phyloP scores from a whole-genome alignment of 2,797 vertebrate genomes.

The Channa striata region DNA sequence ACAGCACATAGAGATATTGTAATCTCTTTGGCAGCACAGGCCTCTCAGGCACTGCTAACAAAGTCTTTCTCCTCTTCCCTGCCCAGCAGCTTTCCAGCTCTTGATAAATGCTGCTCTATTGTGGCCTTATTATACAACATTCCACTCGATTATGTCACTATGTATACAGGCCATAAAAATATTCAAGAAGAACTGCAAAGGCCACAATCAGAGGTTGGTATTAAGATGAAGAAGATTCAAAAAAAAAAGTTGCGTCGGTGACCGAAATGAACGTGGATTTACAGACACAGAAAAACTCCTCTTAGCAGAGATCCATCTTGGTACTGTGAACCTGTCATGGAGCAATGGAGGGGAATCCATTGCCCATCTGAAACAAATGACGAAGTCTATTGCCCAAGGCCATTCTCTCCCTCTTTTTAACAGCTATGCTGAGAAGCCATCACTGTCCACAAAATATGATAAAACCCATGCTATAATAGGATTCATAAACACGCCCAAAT shows the following conservation, averaged over 20 bases:
- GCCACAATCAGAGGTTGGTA: constrained; percentile 49
- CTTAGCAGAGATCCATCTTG: constrained; percentile 83
- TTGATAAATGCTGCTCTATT: constrained; percentile 58
- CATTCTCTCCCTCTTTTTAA: constrained; percentile 84
- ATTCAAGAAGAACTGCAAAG: constrained; percentile 25
- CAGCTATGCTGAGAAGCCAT: constrained; percentile 90
- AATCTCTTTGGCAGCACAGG: constrained; percentile 45
- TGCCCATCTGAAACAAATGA: constrained; percentile 89
- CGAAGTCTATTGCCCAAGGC: constrained; percentile 92
- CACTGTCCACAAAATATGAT: constrained; percentile 93
- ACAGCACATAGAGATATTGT: constrained; percentile 38
- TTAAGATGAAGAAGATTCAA: constrained; percentile 3
- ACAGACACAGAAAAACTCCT: constrained; percentile 83
- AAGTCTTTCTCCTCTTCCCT: constrained; percentile 55
- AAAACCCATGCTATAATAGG: constrained; percentile 95
- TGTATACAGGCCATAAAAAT: constrained; percentile 42
- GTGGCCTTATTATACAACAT: constrained; percentile 61
- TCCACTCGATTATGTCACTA: constrained; percentile 57
- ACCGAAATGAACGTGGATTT: constrained; percentile 59
- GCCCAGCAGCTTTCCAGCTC: constrained; percentile 50
- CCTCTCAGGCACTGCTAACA: constrained; percentile 56
- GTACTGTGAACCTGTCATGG: constrained; percentile 82
- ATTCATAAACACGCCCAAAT: constrained; percentile 98
- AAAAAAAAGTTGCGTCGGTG: constrained; percentile 23
- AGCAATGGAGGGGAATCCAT: constrained; percentile 84